A percentile compares a stretch with the other conserved stretches of the same genome.
phyloP scores from a whole-genome alignment of 2,113 vertebrate genomes.

The Pterocles burchelli region DNA sequence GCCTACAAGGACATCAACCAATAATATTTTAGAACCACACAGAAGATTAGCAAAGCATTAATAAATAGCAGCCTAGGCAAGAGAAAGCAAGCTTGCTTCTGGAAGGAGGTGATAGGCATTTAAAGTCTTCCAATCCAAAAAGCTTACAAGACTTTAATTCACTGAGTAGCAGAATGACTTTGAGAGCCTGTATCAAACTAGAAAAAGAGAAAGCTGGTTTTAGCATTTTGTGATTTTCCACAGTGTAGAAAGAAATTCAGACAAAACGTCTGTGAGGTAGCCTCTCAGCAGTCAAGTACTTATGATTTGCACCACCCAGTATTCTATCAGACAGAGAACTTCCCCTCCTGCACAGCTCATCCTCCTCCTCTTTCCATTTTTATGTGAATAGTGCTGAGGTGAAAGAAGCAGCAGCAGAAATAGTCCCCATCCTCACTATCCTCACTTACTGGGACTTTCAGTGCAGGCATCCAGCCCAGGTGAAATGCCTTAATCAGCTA shows the following conservation, averaged over 20 bases:
- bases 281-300: background rate
- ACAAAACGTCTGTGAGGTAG: background rate
- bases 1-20: constrained; percentile 76
- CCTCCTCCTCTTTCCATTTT: background rate
- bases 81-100: background rate
- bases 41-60: background rate
- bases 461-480: background rate
- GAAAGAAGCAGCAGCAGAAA: background rate
- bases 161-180: background rate
- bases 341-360: background rate
- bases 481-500: background rate
- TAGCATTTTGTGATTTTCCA: background rate
- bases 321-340: background rate
- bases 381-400: background rate
- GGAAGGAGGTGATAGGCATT: background rate
- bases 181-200: background rate
- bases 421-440: background rate
- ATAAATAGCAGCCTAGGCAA: background rate
- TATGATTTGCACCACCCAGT: background rate
- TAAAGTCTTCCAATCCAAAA: background rate
- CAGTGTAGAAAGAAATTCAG: background rate
- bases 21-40: background rate
- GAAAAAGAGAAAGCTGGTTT: background rate
- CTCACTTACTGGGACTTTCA: background rate
- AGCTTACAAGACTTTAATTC: background rate